Percentiles rank a stretch among this genome's conserved stretches.
Evolutionary conservation across 2,888 invertebrate species (phyloP).

Genomic region (Alloplasta piceator): DNA sequence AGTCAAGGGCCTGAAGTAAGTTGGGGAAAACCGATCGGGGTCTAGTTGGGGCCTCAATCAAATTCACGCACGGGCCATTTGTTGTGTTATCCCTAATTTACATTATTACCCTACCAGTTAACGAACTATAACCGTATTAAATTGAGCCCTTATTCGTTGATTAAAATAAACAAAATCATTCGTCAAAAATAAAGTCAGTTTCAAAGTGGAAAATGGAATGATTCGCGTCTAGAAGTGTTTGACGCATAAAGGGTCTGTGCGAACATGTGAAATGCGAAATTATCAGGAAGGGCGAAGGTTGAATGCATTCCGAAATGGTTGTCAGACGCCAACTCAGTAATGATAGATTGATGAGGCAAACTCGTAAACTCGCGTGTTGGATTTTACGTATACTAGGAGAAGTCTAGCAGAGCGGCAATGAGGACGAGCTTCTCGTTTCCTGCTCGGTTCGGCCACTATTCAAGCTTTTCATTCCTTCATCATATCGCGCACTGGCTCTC

Average conservation of each 20-base stretch:
- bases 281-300: constrained; percentile 66
- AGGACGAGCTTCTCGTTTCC: constrained; percentile 56
- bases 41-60: too few relatives aligned
- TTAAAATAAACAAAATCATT: too few relatives aligned
- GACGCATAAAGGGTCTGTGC: constrained; percentile 67
- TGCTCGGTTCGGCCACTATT: constrained; percentile 45
- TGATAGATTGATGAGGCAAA: constrained; percentile 80
- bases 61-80: too few relatives aligned
- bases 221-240: constrained; percentile 9
- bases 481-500: constrained; percentile 37
- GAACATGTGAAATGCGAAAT: constrained; percentile 56
- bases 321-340: constrained; percentile 77
- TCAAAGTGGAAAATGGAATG: too few relatives aligned
- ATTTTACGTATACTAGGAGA: constrained; percentile 67
- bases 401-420: constrained; percentile 57
- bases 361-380: constrained; percentile 76
- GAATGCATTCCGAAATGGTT: constrained; percentile 80
- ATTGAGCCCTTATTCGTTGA: too few relatives aligned
- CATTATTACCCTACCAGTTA: too few relatives aligned
- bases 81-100: too few relatives aligned
- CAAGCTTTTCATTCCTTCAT: constrained; percentile 64
- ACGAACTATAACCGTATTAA: too few relatives aligned
- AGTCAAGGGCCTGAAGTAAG: too few relatives aligned
- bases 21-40: too few relatives aligned
- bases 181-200: too few relatives aligned